Evolutionary conservation across 2,888 invertebrate genomes (phyloP), one percentile per base, ranked within the genome.

Genomic region (Balanococcus diminutus): DNA sequence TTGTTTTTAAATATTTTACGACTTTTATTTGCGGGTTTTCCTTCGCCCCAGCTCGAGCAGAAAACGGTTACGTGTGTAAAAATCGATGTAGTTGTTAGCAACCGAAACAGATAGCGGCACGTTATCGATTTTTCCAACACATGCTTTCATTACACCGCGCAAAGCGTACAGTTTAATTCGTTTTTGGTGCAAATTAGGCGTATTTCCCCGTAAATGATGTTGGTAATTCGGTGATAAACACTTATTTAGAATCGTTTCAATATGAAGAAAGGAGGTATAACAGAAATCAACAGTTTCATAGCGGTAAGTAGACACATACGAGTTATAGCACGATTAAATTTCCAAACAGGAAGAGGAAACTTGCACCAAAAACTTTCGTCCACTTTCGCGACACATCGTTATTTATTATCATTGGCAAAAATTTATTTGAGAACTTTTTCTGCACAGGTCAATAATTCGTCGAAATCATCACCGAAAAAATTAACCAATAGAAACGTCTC

Each of bases 11-110:
- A 67, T 67, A 67, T 67, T 67, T 67, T 25, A 67, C 28, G 28
- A 67, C 28, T 28, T 67, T 28, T 56, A 8, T 56, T 56, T 28
- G 67, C 67, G 25, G 67, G 2, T 28, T 67, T 67, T 67, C 67
- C 67, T 19, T 28, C 31, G 22, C 16, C 19, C 46, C n/a, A n/a
- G 42, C 16, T 11, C 9, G 14, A n/a, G n/a, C n/a, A 56, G 67
- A 28, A 67, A 67, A 67, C 67, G 28, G 8, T 14, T 67, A 67
- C 67, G 67, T 56, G 56, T 56, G 8, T 67, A 67, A 67, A 67
- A 67, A 85, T 85, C 85, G 85, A 85, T 85, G 31, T 31, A 79
- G 85, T 85, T 85, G 85, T 85, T 85, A 85, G 85, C 85, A 85
- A 85, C 85, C 46, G 46, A 25, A 85, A 85, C 39, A 61, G 67